Evolutionary conservation across 2,113 vertebrate species (phyloP).

Genomic region (Hippocampus guttulatus): DNA sequence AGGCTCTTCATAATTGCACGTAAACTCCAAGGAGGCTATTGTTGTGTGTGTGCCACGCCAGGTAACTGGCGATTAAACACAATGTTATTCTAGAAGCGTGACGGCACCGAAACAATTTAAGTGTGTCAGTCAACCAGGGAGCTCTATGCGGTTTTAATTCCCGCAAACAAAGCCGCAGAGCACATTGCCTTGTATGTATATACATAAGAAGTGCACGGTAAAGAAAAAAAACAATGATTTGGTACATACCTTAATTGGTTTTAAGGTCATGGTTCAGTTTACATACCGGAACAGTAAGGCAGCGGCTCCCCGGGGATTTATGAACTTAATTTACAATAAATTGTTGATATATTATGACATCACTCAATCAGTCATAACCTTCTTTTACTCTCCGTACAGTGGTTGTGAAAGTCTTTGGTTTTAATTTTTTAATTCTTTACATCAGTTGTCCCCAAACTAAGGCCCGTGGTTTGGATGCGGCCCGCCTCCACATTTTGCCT

Average conservation of each 20-base stretch:
- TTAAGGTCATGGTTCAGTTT: no score
- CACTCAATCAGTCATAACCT: no score
- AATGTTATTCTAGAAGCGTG: conserved; percentile 46
- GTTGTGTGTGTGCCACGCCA: conserved; percentile 38
- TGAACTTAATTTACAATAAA: no score
- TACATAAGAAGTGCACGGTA: background rate
- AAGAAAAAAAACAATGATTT: background rate
- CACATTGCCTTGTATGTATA: background rate
- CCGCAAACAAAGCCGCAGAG: conserved; percentile 20
- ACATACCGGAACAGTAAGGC: no score
- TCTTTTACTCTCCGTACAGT: no score
- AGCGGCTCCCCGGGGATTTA: no score
- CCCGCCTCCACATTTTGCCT: no score
- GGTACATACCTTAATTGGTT: background rate
- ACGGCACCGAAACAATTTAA: conserved; percentile 48
- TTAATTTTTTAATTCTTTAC: no score
- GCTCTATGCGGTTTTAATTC: conserved; percentile 32
- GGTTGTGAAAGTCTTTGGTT: no score
- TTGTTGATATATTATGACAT: no score
- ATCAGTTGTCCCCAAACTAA: no score
- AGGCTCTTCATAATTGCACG: conserved; percentile 51
- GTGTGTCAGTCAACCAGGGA: conserved; percentile 55
- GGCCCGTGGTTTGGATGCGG: no score
- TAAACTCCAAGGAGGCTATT: conserved; percentile 50
- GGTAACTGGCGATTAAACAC: conserved; percentile 60